A percentile compares a stretch with the other conserved stretches of the same genome.
Evolutionary conservation across 2,113 vertebrate genomes (phyloP).

Genomic region (Tor tambroides): DNA sequence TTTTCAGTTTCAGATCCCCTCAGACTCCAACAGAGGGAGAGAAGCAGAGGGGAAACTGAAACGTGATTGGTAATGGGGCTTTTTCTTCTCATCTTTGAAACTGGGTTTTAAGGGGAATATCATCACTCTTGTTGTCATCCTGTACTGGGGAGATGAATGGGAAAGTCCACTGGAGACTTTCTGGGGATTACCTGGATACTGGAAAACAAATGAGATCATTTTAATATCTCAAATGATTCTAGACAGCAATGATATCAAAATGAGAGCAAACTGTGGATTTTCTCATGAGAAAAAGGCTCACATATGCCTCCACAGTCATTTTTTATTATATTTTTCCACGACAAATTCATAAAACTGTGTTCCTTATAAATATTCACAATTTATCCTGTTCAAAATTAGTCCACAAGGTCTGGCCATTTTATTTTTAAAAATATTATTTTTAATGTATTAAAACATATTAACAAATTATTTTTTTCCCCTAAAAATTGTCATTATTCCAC

Average conservation of each 20-base stretch:
- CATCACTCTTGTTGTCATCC: not conserved
- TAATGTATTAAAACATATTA: not conserved
- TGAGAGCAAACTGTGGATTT: not conserved
- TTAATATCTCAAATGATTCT: not conserved
- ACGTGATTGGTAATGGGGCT: not conserved
- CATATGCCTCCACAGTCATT: not conserved
- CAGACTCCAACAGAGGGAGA: conserved; percentile 20
- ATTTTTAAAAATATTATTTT: not conserved
- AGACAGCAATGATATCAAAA: not conserved
- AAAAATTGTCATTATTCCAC: not conserved
- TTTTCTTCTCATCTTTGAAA: conserved; percentile 25
- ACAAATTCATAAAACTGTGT: too few relatives aligned
- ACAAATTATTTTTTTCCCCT: too few relatives aligned
- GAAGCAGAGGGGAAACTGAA: not conserved
- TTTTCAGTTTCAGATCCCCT: conserved; percentile 26
- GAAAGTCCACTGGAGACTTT: conserved; percentile 16
- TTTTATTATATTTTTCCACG: too few relatives aligned
- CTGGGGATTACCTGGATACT: conserved; percentile 16
- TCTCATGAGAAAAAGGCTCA: not conserved
- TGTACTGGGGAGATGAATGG: not conserved
- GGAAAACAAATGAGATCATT: conserved; percentile 3
- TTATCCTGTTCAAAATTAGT: not conserved
- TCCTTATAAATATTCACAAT: not conserved
- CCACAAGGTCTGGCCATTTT: not conserved
- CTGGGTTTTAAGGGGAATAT: conserved; percentile 16